These are phyloP conservation scores for Pantherophis alleghaniensis DNA, from an alignment of 2,797 vertebrate genomes.

Conservation along the genomic window DNA sequence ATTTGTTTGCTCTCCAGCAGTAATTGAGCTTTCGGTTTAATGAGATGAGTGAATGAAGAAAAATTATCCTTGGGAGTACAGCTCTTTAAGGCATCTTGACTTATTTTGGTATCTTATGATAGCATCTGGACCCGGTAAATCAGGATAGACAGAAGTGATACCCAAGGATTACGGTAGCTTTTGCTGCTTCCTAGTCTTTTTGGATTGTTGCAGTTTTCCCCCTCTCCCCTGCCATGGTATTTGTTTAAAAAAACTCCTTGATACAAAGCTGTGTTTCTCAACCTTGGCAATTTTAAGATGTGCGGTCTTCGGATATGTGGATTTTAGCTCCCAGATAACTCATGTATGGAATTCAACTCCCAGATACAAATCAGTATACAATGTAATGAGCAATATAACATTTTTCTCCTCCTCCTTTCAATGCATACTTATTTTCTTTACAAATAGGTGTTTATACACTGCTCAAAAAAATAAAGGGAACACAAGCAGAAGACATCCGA, in stretches of 20 bases:
- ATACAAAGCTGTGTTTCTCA: not conserved
- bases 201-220: not conserved
- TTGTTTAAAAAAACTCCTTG: not conserved
- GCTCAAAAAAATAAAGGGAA: too few relatives aligned
- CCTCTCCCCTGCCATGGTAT: accelerated
- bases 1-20: not conserved
- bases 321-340: not conserved
- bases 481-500: too few relatives aligned
- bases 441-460: not conserved
- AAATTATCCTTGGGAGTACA: not conserved
- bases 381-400: not conserved
- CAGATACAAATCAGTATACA: not conserved
- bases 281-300: not conserved
- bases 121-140: not conserved
- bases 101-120: not conserved
- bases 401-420: not conserved
- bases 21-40: not conserved
- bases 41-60: not conserved
- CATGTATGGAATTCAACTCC: not conserved
- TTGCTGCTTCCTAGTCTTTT: not conserved
- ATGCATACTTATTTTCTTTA: not conserved
- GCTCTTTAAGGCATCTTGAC: not conserved
- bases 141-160: not conserved
- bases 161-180: not conserved
- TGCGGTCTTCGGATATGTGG: not conserved